phyloP scores from a whole-genome alignment of 2,797 vertebrate genomes.

The Gobio occitaniae region DNA sequence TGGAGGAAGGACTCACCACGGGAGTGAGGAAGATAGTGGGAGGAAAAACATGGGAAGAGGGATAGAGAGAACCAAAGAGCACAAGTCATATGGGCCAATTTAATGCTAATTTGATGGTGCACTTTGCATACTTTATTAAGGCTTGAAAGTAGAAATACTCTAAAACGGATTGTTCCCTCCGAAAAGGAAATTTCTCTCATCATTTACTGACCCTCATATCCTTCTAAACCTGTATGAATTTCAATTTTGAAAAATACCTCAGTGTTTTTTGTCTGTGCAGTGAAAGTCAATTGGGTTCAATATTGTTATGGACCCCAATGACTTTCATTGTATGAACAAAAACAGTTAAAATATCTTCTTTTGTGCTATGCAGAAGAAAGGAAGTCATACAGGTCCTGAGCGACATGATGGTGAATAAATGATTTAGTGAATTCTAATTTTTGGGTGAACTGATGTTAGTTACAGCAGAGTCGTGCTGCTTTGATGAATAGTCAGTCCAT shows the following conservation, averaged over 20 bases:
- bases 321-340: neutral
- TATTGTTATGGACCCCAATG: neutral
- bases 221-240: neutral
- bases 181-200: neutral
- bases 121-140: too few relatives aligned
- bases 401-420: neutral
- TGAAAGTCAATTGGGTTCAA: neutral
- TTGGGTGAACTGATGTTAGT: neutral
- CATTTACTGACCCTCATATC: neutral
- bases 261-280: neutral
- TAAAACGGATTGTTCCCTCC: neutral
- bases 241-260: neutral
- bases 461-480: neutral
- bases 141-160: neutral
- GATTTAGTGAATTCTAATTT: neutral
- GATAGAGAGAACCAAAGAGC: neutral
- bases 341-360: neutral
- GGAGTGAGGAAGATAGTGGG: slow-evolving; percentile 41
- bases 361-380: neutral
- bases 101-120: neutral
- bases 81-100: neutral
- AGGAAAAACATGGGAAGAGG: slow-evolving; percentile 36
- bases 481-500: neutral
- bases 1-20: slow-evolving; percentile 41
- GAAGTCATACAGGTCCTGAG: neutral